Base-by-base conservation (phyloP, 2,888 invertebrate species). In the Auanema sp. region DNA sequence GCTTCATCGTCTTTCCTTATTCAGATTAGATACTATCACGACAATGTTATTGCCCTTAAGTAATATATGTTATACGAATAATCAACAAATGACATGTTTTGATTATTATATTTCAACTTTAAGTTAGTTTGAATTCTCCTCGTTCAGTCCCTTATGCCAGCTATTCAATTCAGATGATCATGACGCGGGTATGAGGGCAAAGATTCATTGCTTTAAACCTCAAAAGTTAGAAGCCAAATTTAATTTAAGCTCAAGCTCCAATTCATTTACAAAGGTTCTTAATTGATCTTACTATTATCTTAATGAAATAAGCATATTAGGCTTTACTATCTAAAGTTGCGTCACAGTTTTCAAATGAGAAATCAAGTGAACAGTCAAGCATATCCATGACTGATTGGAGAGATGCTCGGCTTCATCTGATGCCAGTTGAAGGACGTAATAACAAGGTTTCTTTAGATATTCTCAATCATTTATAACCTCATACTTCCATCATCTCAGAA, bases 401-500 rank as follows among this genome's bases (percentile, higher is more conserved):
- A 14, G 72, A 70, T 18, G 66, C 68, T 5, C 59, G 67, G 18
- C 60, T 60, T 12, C 65, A 65, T 18, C 66, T 66, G 16, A 65
- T 65, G 40, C 70, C 70, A 10, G 64, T 65, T 5, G 64, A 68
- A 56, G 60, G 64, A 12, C 40, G 73, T 11, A 73, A 73, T 25
- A 49, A 69, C 56, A 33, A 62, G 65, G 47, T 59, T 51, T 1
- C 25, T 51, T 33, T 8, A 11, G 16, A 14, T 18, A 6, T 33
- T 14, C 18, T n/a, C n/a, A n/a, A n/a, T n/a, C n/a, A n/a, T n/a
- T n/a, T n/a, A n/a, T n/a, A n/a, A n/a, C n/a, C 40, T 11, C 14
- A 16, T 11, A 24, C 44, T 14, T 16, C 41, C 41, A 8, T n/a
- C 41, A 6, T 61, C 68, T 57, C 64, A 75, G 72, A 75, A 73